Evolutionary conservation across 1,140 invertebrate genomes (phyloP), one percentile per base, ranked within the genome.

Genomic region (Drosophila yakuba): DNA sequence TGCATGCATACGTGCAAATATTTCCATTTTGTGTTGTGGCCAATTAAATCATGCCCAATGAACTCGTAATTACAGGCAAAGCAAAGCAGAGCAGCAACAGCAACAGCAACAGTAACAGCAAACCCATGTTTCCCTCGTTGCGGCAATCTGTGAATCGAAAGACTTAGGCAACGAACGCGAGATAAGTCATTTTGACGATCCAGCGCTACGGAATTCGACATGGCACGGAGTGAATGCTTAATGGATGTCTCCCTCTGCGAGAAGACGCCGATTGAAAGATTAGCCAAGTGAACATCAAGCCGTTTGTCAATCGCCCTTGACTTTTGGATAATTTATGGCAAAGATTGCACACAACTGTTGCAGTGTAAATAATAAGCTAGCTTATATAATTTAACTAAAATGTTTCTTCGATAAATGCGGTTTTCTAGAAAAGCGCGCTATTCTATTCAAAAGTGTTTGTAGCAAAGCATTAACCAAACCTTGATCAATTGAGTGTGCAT

Each of bases 91-190:
- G 23, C 44, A 48, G 12, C 15, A 41, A 4, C 3, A 10, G n/a
- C n/a, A 23, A 44, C 23, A 35, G 15, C 38, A 20, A 25, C n/a
- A 36, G 15, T 6, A 51, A 10, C 7, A 8, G 7, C 39, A 15
- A 41, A 3, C 14, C 20, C 44, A 51, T 58, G 52, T 14, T 56
- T 38, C 23, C 12, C 44, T 38, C 25, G 60, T 51, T 48, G 45
- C 45, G n/a, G 58, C 39, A 74, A 75, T 75, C 38, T 48, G 2
- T 36, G 17, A 41, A 58, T 58, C 60, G 28, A 91, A 91, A 78
- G 90, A 91, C 90, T 91, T 88, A 68, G 74, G 85, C 76, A 90
- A 88, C 85, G 52, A 91, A 91, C 85, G 79, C 43, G 60, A 68
- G 61, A 66, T 68, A 64, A 68, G 44, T 68, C 61, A 12, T 38